Evolutionary conservation across 2,888 invertebrate species (phyloP).

Genomic region (Vannuccia rotundouncinata): DNA sequence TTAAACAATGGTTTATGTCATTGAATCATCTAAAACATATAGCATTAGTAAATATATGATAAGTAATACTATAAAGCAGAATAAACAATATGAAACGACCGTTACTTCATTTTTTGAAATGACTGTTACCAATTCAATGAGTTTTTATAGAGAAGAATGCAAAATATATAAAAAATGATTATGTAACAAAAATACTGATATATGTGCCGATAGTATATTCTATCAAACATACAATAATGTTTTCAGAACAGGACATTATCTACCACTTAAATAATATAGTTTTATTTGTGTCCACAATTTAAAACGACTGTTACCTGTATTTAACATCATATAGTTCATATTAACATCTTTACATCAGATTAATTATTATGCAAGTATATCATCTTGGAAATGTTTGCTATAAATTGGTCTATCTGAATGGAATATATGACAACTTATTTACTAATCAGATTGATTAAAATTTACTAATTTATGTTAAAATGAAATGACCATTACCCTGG

Average conservation of each 20-base stretch:
- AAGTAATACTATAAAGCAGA: background rate
- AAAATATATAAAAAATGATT: background rate
- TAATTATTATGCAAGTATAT: no score
- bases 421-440: background rate
- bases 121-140: no score
- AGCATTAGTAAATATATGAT: background rate
- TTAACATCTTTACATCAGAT: background rate
- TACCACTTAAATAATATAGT: background rate
- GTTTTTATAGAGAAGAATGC: no score
- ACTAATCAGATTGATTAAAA: background rate
- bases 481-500: no score
- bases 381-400: no score
- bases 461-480: background rate
- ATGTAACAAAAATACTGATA: background rate
- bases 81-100: background rate
- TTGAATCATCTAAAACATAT: background rate
- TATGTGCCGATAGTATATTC: background rate
- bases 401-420: no score
- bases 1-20: slow-evolving; percentile 5
- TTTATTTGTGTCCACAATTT: background rate
- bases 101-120: no score
- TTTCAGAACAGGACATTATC: background rate
- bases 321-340: background rate
- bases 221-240: background rate
- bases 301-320: background rate